Evolutionary conservation across 2,113 vertebrate species (phyloP).

Genomic region (Indicator maculatus): DNA sequence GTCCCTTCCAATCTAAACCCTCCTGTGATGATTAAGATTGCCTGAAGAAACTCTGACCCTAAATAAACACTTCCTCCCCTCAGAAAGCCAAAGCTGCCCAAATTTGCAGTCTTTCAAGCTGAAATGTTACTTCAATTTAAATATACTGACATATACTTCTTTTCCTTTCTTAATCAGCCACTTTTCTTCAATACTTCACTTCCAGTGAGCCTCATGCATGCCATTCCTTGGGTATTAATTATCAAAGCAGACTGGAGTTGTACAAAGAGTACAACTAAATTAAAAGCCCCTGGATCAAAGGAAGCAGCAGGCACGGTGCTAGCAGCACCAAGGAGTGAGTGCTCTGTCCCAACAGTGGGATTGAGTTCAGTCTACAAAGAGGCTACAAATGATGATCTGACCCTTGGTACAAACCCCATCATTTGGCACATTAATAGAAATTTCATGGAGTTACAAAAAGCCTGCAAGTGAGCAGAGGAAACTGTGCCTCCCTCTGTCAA

Average conservation of each 20-base stretch:
- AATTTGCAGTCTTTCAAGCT: not conserved
- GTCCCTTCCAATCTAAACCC: no score
- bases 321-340: conserved; percentile 20
- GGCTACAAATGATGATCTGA: conserved; percentile 39
- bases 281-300: conserved; percentile 71
- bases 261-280: conserved; percentile 67
- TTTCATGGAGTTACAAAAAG: conserved; percentile 33
- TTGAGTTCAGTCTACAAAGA: conserved; percentile 56
- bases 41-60: not conserved
- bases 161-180: conserved; percentile 40
- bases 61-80: not conserved
- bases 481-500: not conserved
- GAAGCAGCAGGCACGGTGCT: not conserved
- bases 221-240: conserved; percentile 59
- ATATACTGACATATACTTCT: not conserved
- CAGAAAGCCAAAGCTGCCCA: not conserved
- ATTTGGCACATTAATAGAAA: conserved; percentile 53
- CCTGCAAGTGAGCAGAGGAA: conserved; percentile 15
- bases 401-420: not conserved
- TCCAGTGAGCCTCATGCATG: conserved; percentile 45
- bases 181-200: conserved; percentile 11
- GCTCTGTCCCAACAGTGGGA: conserved; percentile 7
- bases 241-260: conserved; percentile 66
- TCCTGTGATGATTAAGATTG: rapidly evolving
- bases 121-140: conserved; percentile 8